These are phyloP conservation scores for Pseudopodoces humilis DNA, from an alignment of 2,113 vertebrate species.

Conservation along the genomic window DNA sequence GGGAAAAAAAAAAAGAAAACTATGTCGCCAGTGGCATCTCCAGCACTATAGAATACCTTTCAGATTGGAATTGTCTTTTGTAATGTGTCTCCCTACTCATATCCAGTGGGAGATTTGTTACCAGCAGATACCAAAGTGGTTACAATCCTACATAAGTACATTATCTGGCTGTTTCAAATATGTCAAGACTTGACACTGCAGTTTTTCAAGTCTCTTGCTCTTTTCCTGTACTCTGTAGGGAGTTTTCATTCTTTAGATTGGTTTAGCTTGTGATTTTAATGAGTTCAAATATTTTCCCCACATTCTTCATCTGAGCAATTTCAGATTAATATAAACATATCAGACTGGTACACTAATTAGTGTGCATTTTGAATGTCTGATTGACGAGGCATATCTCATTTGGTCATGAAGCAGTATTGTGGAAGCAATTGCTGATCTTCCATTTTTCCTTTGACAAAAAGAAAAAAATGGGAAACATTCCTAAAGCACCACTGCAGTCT, in stretches of 20 bases:
- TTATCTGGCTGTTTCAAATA: not conserved
- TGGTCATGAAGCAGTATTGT: not conserved
- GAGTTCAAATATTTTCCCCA: not conserved
- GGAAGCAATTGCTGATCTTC: not conserved
- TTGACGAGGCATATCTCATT: not conserved
- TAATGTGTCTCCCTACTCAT: not conserved
- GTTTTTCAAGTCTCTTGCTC: constrained; percentile 2
- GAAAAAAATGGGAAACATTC: not conserved
- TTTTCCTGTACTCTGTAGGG: not conserved
- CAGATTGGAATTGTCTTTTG: not conserved
- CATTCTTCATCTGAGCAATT: not conserved
- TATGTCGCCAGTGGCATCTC: not conserved
- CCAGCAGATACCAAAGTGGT: not conserved
- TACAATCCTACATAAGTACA: not conserved
- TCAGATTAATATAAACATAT: constrained; percentile 11
- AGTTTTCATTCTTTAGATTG: constrained; percentile 37
- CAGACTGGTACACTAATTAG: not conserved
- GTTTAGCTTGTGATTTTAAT: constrained; percentile 6
- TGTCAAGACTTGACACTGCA: not conserved
- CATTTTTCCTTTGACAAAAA: not conserved
- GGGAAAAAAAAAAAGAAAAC: not conserved
- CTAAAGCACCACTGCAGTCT: not conserved
- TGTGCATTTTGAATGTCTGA: not conserved
- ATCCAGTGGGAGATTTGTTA: not conserved
- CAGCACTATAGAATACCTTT: not conserved